Conservation (phyloP, 2,797 vertebrate genomes). For the Miichthys miiuy region DNA sequence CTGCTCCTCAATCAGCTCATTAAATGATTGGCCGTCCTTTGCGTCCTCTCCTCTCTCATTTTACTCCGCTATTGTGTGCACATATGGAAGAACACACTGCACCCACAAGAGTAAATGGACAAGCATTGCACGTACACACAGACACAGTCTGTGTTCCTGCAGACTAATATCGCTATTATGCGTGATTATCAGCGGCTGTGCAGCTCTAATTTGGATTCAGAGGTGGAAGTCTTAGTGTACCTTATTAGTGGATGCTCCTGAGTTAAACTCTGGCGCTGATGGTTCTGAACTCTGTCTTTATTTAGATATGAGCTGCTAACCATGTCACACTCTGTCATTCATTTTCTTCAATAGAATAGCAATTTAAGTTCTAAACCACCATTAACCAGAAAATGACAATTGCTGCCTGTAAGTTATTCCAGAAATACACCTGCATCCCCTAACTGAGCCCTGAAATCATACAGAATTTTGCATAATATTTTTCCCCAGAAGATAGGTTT, state of each 20-base stretch:
- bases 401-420: slow-evolving; percentile 11
- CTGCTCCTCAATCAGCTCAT: slow-evolving; percentile 70
- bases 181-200: slow-evolving; percentile 50
- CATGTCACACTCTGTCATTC: slow-evolving; percentile 9
- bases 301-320: slow-evolving; percentile 25
- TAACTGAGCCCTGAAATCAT: neutral
- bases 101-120: slow-evolving; percentile 30
- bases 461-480: neutral
- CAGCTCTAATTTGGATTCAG: slow-evolving; percentile 55
- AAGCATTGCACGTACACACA: neutral
- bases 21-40: slow-evolving; percentile 72
- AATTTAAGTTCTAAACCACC: slow-evolving; percentile 40
- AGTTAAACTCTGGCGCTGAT: slow-evolving; percentile 31
- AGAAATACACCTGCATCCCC: neutral
- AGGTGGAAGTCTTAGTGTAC: slow-evolving; percentile 39
- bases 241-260: slow-evolving; percentile 45
- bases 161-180: slow-evolving; percentile 52
- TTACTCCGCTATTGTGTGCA: slow-evolving; percentile 32
- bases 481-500: neutral
- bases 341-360: slow-evolving; percentile 26
- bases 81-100: slow-evolving; percentile 26
- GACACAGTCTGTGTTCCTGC: slow-evolving; percentile 19
- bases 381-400: slow-evolving; percentile 12
- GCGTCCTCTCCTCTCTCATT: slow-evolving; percentile 44
- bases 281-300: slow-evolving; percentile 38